phyloP scores from a whole-genome alignment of 2,888 invertebrate genomes.

The Nudaria mundana region DNA sequence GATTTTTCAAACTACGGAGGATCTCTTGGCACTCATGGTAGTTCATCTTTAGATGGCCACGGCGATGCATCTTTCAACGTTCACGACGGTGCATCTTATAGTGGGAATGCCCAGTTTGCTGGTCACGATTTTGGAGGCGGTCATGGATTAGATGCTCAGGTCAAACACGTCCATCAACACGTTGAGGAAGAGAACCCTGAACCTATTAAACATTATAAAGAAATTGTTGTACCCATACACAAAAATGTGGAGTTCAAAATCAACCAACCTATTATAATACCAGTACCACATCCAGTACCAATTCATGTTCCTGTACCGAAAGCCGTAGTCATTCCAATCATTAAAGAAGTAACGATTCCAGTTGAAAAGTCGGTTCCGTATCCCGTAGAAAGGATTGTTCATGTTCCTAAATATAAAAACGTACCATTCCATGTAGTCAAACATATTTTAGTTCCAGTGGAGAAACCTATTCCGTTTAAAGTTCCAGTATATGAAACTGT shows the following conservation, averaged over 20 bases:
- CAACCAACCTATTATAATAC: conserved; percentile 79
- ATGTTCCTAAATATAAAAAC: conserved; percentile 84
- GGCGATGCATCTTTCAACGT: conserved; percentile 12
- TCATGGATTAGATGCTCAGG: conserved; percentile 62
- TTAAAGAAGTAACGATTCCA: conserved; percentile 85
- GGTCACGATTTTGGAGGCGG: conserved; percentile 40
- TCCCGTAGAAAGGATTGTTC: conserved; percentile 84
- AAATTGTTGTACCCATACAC: conserved; percentile 83
- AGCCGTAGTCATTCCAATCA: conserved; percentile 84
- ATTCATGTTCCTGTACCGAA: conserved; percentile 86
- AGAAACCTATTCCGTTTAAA: conserved; percentile 85
- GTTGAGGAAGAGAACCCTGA: conserved; percentile 86
- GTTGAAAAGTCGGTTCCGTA: conserved; percentile 88
- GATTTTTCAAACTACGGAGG: conserved; percentile 29
- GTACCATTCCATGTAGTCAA: conserved; percentile 86
- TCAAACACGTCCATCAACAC: conserved; percentile 83
- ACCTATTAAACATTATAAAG: conserved; percentile 85
- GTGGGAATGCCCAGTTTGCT: conserved; percentile 36
- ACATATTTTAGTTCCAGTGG: conserved; percentile 85
- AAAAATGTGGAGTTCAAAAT: conserved; percentile 83
- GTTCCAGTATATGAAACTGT: conserved; percentile 87
- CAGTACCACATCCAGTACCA: conserved; percentile 84
- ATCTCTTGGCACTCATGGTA: neutral
- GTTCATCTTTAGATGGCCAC: neutral
- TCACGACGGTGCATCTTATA: conserved; percentile 30